Conservation (phyloP, 2,797 vertebrate genomes). For the Melopsittacus undulatus region DNA sequence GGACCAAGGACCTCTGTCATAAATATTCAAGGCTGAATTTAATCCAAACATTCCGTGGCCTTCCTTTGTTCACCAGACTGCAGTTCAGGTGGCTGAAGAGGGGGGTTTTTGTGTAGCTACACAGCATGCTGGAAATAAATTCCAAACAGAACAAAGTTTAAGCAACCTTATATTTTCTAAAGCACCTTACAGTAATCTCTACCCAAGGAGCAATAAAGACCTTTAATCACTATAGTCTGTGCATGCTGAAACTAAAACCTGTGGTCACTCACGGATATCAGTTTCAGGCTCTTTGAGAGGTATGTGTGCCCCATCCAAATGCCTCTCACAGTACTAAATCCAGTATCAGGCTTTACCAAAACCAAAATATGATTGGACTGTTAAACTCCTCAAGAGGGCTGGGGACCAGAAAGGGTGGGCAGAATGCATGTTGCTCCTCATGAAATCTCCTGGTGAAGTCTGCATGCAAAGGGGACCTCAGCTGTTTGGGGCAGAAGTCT, state of each 20-base stretch:
- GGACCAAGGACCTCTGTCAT: not conserved
- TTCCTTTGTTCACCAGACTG: not conserved
- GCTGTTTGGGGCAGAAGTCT: not conserved
- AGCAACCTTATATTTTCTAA: not conserved
- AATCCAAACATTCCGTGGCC: not conserved
- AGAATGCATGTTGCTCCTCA: not conserved
- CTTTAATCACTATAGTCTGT: not conserved
- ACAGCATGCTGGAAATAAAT: not conserved
- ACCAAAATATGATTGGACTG: not conserved
- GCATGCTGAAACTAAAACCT: not conserved
- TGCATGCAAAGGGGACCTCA: not conserved
- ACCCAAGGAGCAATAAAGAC: conserved; percentile 7
- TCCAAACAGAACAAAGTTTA: not conserved
- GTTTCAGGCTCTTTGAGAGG: not conserved
- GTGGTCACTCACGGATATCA: not conserved
- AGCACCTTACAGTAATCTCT: not conserved
- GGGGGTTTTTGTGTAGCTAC: not conserved
- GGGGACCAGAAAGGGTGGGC: not conserved
- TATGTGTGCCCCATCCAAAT: not conserved
- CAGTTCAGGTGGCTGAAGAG: not conserved
- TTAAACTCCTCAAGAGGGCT: not conserved
- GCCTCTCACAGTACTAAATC: not conserved
- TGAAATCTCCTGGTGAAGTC: not conserved
- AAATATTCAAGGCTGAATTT: not conserved
- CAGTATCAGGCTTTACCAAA: not conserved